phyloP scores from a whole-genome alignment of 92 coral and sea anemone species.

The Porites evermanni region DNA sequence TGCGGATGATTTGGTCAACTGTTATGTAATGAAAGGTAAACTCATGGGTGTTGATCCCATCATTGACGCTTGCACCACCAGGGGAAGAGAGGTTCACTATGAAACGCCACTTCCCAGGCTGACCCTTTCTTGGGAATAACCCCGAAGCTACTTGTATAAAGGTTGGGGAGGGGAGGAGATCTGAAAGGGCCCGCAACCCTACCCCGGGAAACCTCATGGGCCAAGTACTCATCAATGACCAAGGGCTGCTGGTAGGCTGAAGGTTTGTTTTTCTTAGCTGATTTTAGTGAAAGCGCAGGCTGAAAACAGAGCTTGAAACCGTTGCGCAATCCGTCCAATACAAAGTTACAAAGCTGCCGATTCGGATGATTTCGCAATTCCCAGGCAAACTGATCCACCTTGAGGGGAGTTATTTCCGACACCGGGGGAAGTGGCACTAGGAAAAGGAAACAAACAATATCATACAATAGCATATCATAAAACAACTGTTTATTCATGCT shows the following conservation, averaged over 20 bases:
- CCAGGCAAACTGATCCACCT: no score
- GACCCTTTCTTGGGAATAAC: no score
- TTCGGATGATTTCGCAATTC: no score
- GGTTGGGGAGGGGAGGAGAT: no score
- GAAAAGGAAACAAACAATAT: no score
- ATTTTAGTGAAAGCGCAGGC: neutral
- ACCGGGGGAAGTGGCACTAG: no score
- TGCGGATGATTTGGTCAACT: slow-evolving; percentile 6
- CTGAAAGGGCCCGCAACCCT: neutral
- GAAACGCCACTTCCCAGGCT: no score
- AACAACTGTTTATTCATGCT: no score
- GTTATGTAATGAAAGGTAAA: slow-evolving; percentile 16
- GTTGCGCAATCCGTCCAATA: neutral
- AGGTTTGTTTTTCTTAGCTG: neutral
- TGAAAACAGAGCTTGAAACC: neutral
- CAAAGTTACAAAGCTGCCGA: neutral
- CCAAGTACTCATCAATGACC: neutral
- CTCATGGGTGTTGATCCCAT: slow-evolving; percentile 2
- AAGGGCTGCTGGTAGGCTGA: slow-evolving; percentile 3
- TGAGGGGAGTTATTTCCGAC: no score
- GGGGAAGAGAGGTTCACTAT: neutral
- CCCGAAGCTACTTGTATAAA: no score
- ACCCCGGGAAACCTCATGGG: neutral
- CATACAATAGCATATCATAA: no score
- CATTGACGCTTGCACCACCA: neutral